Evolutionary conservation across 2,888 invertebrate genomes (phyloP), one percentile per base, ranked within the genome.

Genomic region (Agrilus cyanescens): DNA sequence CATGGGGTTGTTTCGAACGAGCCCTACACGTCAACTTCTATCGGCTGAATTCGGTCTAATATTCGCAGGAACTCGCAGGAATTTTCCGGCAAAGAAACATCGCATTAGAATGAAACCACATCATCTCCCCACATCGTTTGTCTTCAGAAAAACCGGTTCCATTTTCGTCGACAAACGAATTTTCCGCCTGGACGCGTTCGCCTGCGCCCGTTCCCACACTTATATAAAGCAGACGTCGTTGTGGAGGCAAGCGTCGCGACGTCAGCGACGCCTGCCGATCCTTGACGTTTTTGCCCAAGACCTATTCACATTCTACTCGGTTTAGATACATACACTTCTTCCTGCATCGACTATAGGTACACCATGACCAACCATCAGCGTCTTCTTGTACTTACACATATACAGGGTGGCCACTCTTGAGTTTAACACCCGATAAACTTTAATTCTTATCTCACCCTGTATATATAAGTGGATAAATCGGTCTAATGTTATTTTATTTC

Each of bases 151-250:
- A 65, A 60, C 62, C 60, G 58, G 61, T 61, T 61, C 65, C 65
- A 65, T 65, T 66, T 65, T 65, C 63, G 60, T 61, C 61, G 58
- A 67, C 66, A 67, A 67, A 66, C 66, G 67, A 67, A 67, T 67
- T 67, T 67, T 66, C 65, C 60, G 60, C 60, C 52, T 62, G 63
- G 62, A 53, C 61, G 63, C 61, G 48, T 54, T 50, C 61, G 60
- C 56, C 61, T 63, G 62, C 53, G 59, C 53, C 50, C 56, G 57
- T 66, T 66, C 66, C 62, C 66, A 66, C 65, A 66, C 62, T 63
- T 63, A 61, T 59, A 58, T 58, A 25, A 25, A 54, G 53, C 57
- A 57, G 58, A 55, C 56, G 57, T 25, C 25, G 25, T 25, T 25
- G 25, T 48, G 50, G 37, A 30, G 32, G 35, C 37, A 40, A 44